Base-by-base conservation (phyloP, 2,113 vertebrate species). In the Heteronetta atricapilla region DNA sequence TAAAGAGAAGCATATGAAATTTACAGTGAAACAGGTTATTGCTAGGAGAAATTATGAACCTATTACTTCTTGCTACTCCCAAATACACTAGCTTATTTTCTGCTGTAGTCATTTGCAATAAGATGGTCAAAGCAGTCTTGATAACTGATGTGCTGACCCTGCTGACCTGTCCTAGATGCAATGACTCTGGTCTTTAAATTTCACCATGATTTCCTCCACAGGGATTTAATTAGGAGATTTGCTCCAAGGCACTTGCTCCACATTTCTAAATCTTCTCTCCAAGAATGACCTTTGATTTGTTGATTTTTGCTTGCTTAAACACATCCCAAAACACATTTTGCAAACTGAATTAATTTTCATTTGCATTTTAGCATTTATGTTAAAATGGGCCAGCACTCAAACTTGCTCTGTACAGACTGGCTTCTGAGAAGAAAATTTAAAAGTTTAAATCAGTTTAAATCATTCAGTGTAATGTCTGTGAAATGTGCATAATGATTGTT, bases 401-500 rank as follows among this genome's bases (percentile, higher is more conserved):
- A 48, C 63, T 88, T 75, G 18, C 66, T 50, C 75, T 75, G 53
- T 60, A 66, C 86, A 82, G 42, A 50, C 44, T 67, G 15, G 42
- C 33, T 67, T 88, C 68, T 69, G 38, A 75, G 91, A 70, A 36
- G 13, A 80, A 74, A 83, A 38, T 93, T 82, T 58, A 82, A 10
- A 80, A 85, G 74, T 85, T 93, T 80, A 86, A 88, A 85, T 85
- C 87, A 85, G 74, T 85, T 91, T 80, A 88, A 89, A 85, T 85
- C 87, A 73, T 75, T 92, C 77, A n/a, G 64, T 33, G 89, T 66
- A 94, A 90, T 55, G 63, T 90, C 87, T 95, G 70, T 34, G 8
- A 97, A 96, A 93, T 66, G 85, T 87, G 74, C 70, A 78, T 92
- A 91, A 95, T 92, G 60, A 88, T 38, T 91, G 63, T 91, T 97